Evolutionary conservation across 2,113 vertebrate genomes (phyloP).

Genomic region (Terrapene triunguis): DNA sequence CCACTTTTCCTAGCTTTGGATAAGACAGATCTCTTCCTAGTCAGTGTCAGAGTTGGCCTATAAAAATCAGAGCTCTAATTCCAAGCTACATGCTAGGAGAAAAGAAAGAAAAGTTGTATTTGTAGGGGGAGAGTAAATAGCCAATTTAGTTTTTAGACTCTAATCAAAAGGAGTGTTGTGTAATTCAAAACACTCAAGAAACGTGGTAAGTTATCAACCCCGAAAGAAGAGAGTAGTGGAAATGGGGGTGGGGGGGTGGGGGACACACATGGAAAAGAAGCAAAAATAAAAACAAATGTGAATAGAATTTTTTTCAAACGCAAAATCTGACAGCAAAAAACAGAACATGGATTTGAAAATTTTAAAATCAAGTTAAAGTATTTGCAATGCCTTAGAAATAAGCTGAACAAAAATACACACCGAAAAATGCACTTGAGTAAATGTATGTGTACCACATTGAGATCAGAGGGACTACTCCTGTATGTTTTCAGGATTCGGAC

Average conservation of each 20-base stretch:
- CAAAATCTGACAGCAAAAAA: background rate
- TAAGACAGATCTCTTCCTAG: background rate
- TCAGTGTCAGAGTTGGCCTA: background rate
- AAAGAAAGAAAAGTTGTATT: background rate
- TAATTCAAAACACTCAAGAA: background rate
- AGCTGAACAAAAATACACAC: background rate
- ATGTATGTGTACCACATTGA: background rate
- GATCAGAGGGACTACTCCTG: background rate
- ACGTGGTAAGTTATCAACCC: accelerated
- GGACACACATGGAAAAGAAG: accelerated
- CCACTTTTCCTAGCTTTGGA: background rate
- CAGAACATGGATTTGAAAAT: background rate
- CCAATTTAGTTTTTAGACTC: background rate
- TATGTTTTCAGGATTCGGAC: background rate
- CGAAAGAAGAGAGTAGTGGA: background rate
- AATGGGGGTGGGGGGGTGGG: background rate
- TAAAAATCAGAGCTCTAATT: background rate
- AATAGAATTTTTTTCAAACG: background rate
- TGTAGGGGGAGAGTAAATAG: background rate
- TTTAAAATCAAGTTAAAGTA: background rate
- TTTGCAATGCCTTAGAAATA: background rate
- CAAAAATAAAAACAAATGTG: accelerated
- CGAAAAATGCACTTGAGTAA: background rate
- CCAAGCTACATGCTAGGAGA: background rate
- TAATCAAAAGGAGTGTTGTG: background rate